Evolutionary conservation across 2,797 vertebrate species (phyloP), one percentile per base, ranked within the genome.

Genomic region (Eutrigla gurnardus): DNA sequence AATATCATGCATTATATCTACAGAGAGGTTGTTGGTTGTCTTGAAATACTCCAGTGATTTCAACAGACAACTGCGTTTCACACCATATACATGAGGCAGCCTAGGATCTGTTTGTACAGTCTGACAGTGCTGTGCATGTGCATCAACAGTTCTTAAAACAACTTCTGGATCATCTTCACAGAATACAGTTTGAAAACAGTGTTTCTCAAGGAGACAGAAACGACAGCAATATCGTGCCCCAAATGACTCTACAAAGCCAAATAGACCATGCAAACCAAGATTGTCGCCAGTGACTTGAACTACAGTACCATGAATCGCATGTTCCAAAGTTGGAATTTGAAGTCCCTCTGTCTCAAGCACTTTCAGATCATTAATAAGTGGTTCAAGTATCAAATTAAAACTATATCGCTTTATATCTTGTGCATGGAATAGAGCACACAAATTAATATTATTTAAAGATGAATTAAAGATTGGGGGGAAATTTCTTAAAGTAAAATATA

Each of bases 161-260:
- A 72, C 47, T 60, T 25, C n/a, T 0, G 54, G 55, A 54, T 78
- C 63, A 71, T 46, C 53, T 57, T 77, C 62, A 75, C 32, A 59
- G 42, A 86, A 77, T 68, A 63, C 74, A 64, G 50, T 58, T 35
- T 82, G 69, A 68, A 80, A 77, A n/a, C 53, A 10, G 35, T 62
- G 10, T 54, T 76, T 75, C n/a, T 82, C 69, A 59, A 58, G 70
- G 14, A 81, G 32, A 79, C 65, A 76, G 35, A 82, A 81, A 77
- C 52, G 3, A 80, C 78, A 83, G 10, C 74, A 81, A 76, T 77
- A 83, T 37, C 10, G 5, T 65, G 78, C 73, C 12, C 63, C 52
- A 67, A 86, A 81, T 64, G 80, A 83, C 46, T 84, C 85, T 9
- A 86, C 75, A 81, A 85, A 86, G 17, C 75, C 77, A 57, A 81